Base-by-base conservation (phyloP, 2,113 vertebrate species). In the Syrrhaptes paradoxus region DNA sequence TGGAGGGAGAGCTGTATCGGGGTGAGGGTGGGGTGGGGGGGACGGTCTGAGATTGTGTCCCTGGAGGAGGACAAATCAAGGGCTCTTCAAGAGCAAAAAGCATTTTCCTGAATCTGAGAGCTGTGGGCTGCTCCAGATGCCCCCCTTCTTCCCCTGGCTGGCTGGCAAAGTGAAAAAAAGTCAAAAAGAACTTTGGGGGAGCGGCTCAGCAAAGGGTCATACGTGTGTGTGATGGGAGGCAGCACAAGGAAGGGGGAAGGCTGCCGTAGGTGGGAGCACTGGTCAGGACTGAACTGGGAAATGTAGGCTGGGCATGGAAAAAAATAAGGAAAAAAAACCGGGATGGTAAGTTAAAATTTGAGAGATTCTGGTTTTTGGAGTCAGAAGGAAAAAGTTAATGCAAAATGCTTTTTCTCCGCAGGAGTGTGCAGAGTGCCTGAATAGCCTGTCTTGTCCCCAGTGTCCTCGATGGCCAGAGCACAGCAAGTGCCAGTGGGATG, bases 11-110 rank as follows among this genome's bases (percentile, higher is more conserved):
- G 28, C 51, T 94, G 76, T n/a, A 76, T 4, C 1, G 9, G 29
- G 38, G 26, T 1, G 7, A 29, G 54, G 63, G 17, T 1, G 3
- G 11, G 0, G 41, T 41, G 41, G 0, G 49, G 17, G n/a, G 25
- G 7, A 45, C 3, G 3, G 19, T 46, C n/a, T 51, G 59, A 90
- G 29, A 34, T 55, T 3, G 0, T 7, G 34, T 20, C 7, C 72
- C 52, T 5, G 2, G 12, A 77, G 83, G 13, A 84, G 9, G 24
- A 32, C 38, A 65, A 70, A 32, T 51, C 38, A 71, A 79, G 52
- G 29, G 70, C 38, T 85, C 34, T 34, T 78, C 58, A 34, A 49
- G 54, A 70, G n/a, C 31, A 76, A 58, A 89, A 83, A 82, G 25
- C 51, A 74, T 52, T 59, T 71, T 49, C 43, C 57, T 67, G 65